Evolutionary conservation across 1,140 invertebrate species (phyloP), one percentile per base, ranked within the genome.

Genomic region (Drosophila pallidifrons): DNA sequence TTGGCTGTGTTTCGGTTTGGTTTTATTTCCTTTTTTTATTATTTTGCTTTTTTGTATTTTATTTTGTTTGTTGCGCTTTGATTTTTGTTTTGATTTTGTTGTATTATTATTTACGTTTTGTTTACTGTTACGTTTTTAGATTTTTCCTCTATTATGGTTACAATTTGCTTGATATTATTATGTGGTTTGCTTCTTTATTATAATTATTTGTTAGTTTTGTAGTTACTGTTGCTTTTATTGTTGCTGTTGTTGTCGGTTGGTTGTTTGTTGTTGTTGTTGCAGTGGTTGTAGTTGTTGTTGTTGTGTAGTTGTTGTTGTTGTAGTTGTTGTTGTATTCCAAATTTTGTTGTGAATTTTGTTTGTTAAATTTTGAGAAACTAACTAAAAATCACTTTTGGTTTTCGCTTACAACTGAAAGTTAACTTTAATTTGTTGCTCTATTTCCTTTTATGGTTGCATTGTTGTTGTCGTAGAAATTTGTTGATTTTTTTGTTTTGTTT

Each of bases 351-450:
- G 87, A 90, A 90, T 90, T 90, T 91, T 90, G 87, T 82, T 92
- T 92, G 91, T 92, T 91, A 92, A 91, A 92, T 91, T 91, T 91
- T 91, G 91, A 91, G 91, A 91, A 91, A 91, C 91, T 88, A 91
- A 91, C 90, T 90, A 74, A 91, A 91, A 91, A 91, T 91, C 89
- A 89, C 89, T 91, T 91, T 88, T 88, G 77, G 69, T 88, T 87
- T 86, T 88, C 79, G 69, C 67, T 75, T 89, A 89, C 68, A 88
- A 88, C 86, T 88, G 57, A 88, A 88, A 83, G 64, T 61, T 69
- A 83, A 88, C 81, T 80, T 86, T 79, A 81, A 81, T 88, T 87
- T 83, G 63, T 69, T 88, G 60, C 61, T 71, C 45, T 63, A 35
- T 86, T 76, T 86, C 55, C 59, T 64, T 67, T 75, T 74, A 65